Evolutionary conservation across 2,113 vertebrate genomes (phyloP).

Genomic region (Pseudolaguvia tuberculata): DNA sequence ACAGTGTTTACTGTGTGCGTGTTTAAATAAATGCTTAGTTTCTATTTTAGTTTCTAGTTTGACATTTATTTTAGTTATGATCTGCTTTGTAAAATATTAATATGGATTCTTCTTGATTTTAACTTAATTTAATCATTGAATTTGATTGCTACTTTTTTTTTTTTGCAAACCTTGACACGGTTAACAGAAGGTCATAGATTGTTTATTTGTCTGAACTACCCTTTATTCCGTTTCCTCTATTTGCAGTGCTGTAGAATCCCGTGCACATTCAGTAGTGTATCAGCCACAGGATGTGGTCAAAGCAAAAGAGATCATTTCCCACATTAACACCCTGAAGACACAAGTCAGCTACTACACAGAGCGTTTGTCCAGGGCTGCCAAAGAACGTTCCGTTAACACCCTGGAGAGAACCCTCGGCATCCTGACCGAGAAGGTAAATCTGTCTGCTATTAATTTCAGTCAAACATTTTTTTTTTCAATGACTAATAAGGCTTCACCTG

Average conservation of each 20-base stretch:
- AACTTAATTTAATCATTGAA: no score
- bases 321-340: constrained; percentile 95
- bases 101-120: no score
- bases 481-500: not conserved
- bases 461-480: not conserved
- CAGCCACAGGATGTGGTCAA: constrained; percentile 88
- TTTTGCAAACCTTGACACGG: no score
- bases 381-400: constrained; percentile 89
- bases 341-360: constrained; percentile 98
- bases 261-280: constrained; percentile 80
- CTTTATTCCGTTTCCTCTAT: not conserved
- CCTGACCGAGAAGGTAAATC: constrained; percentile 87
- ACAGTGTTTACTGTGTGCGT: no score
- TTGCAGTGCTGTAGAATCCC: constrained; percentile 69
- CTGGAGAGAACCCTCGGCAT: constrained; percentile 93
- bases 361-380: constrained; percentile 89
- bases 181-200: not conserved
- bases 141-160: no score
- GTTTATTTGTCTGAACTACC: no score
- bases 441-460: not conserved
- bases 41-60: no score
- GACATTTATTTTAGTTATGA: no score
- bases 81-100: no score
- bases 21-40: no score
- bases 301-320: constrained; percentile 94